Evolutionary conservation across 2,113 vertebrate species (phyloP).

Genomic region (Cyanistes caeruleus): DNA sequence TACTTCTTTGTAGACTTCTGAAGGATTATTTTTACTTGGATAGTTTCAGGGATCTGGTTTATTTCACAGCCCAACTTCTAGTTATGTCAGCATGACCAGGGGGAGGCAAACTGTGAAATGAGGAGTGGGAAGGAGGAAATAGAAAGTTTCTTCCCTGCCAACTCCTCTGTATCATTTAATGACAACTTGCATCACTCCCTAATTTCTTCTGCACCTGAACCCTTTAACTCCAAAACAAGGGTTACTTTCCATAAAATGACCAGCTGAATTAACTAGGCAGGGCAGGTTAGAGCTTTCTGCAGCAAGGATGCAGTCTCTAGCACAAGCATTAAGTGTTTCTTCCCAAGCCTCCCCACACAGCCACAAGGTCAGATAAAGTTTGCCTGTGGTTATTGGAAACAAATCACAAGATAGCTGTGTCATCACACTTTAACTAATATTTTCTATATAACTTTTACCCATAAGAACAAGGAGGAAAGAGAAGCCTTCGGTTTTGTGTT

Average conservation of each 20-base stretch:
- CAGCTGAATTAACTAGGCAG: not conserved
- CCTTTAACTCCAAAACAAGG: not conserved
- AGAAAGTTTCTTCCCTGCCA: constrained; percentile 12
- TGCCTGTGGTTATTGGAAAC: not conserved
- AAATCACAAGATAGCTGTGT: not conserved
- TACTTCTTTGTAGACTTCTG: not conserved
- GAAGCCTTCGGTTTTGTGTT: not conserved
- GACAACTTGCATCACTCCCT: not conserved
- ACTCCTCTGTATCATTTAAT: constrained; percentile 17
- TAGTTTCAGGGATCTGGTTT: constrained; percentile 6
- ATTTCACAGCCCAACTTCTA: constrained; percentile 24
- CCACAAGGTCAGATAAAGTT: not conserved
- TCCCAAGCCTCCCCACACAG: not conserved
- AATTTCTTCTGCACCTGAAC: not conserved
- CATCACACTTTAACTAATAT: not conserved
- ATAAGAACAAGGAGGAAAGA: not conserved
- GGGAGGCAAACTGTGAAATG: constrained; percentile 42
- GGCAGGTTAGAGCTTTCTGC: not conserved
- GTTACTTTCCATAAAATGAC: not conserved
- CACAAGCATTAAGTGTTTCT: not conserved
- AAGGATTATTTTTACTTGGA: constrained; percentile 30
- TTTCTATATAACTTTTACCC: not conserved
- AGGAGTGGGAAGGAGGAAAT: constrained; percentile 34
- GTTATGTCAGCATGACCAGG: constrained; percentile 1
- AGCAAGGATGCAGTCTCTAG: not conserved